A percentile compares a stretch with the other conserved stretches of the same genome.
These are phyloP conservation scores for Diarsia mendica DNA, from an alignment of 2,888 invertebrate genomes.

Conservation along the genomic window DNA sequence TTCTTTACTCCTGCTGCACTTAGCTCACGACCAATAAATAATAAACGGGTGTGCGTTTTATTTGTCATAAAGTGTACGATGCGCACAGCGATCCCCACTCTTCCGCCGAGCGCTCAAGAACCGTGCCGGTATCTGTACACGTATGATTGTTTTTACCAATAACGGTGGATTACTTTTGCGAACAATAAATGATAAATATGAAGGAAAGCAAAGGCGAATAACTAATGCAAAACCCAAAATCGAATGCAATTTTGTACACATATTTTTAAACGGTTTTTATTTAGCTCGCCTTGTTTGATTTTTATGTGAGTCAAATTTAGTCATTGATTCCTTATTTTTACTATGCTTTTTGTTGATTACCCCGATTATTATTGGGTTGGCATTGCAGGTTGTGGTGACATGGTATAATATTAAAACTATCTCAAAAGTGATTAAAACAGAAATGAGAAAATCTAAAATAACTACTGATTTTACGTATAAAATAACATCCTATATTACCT, in stretches of 20 bases:
- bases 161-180: background rate
- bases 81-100: no score
- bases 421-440: background rate
- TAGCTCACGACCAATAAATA: no score
- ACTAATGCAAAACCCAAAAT: background rate
- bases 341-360: background rate
- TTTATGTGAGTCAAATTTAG: no score
- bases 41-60: no score
- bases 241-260: background rate
- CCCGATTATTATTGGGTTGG: background rate
- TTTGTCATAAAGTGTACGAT: no score
- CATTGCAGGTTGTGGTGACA: no score
- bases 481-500: background rate
- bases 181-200: background rate
- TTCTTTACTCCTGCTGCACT: no score
- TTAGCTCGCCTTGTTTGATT: no score
- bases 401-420: no score
- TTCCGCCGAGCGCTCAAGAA: no score
- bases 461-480: background rate
- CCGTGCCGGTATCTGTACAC: no score
- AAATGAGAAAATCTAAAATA: background rate
- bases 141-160: conserved; percentile 12
- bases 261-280: background rate
- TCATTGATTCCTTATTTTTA: background rate
- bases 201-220: background rate